A percentile compares a stretch with the other conserved stretches of the same genome.
phyloP scores from a whole-genome alignment of 2,888 invertebrate genomes.

The Diplolepis rosae region DNA sequence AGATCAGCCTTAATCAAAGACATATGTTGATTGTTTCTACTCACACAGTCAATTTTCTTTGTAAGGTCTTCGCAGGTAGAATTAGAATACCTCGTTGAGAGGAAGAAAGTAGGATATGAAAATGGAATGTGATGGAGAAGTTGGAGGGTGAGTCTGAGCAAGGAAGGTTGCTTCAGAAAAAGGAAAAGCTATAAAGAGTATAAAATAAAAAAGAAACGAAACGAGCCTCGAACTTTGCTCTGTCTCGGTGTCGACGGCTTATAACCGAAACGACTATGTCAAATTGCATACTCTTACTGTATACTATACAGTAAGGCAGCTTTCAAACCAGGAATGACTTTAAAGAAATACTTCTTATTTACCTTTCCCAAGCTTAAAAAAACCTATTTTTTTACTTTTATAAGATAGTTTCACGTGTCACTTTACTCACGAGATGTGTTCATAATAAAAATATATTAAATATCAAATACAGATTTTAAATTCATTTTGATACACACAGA shows the following conservation, averaged over 20 bases:
- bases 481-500: too few relatives aligned
- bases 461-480: too few relatives aligned
- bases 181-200: constrained; percentile 17
- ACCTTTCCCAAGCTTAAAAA: too few relatives aligned
- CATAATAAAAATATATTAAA: too few relatives aligned
- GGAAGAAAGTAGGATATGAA: constrained; percentile 26
- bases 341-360: too few relatives aligned
- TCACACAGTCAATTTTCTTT: constrained; percentile 4
- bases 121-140: constrained; percentile 24
- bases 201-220: constrained; percentile 16
- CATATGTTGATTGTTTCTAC: neutral
- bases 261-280: constrained; percentile 31
- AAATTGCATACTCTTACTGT: constrained; percentile 19
- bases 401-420: too few relatives aligned
- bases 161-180: constrained; percentile 14
- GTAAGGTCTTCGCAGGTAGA: constrained; percentile 19
- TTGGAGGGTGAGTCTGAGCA: constrained; percentile 27
- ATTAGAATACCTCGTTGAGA: constrained; percentile 25
- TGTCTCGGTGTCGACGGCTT: constrained; percentile 23
- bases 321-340: constrained; percentile 9
- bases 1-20: neutral
- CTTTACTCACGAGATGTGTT: too few relatives aligned
- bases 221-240: constrained; percentile 26
- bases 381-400: too few relatives aligned
- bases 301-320: neutral